Base-by-base conservation (phyloP, 2,113 vertebrate species). In the Tetrax tetrax region DNA sequence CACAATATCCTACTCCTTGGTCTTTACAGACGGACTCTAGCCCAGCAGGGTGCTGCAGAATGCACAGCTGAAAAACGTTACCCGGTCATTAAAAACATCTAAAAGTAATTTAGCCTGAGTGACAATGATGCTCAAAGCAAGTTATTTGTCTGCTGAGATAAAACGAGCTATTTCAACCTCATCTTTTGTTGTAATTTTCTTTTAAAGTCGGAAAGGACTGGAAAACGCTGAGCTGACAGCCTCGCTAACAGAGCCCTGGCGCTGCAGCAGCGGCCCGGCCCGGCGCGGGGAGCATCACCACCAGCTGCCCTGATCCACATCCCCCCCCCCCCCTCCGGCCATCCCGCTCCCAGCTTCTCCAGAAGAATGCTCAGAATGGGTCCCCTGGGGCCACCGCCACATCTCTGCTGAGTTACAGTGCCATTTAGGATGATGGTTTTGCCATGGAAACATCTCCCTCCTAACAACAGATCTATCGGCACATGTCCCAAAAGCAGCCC, bases 391-490 rank as follows among this genome's bases (percentile, higher is more conserved):
- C 68, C 71, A 70, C 45, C 5, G 3, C 54, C 9, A 2, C 85
- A 31, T 68, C 63, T 95, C 88, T 74, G 63, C 75, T 59, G 79
- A 89, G 66, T 41, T 84, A 86, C 61, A 8, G 45, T 53, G 83
- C 77, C 33, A n/a, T 81, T 94, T 86, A 64, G 81, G 65, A 57
- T 68, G 86, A 82, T 59, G 81, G 23, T 35, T 96, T 94, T 87
- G 87, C 95, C 85, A 96, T 95, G 93, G 95, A 94, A 96, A 97
- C 95, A 47, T 33, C 84, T 89, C 77, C 60, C 61, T 93, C 80
- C 57, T 83, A 91, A 90, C 72, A 95, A 93, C 86, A 72, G 41
- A 65, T 74, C 70, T 77, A 85, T 64, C 48, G 68, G 57, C 92
- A 80, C 29, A 2, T 12, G 27, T 60, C 83, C 90, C 83, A 75